Base-by-base conservation (phyloP, 1,140 invertebrate species). In the Drosophila sulfurigaster region DNA sequence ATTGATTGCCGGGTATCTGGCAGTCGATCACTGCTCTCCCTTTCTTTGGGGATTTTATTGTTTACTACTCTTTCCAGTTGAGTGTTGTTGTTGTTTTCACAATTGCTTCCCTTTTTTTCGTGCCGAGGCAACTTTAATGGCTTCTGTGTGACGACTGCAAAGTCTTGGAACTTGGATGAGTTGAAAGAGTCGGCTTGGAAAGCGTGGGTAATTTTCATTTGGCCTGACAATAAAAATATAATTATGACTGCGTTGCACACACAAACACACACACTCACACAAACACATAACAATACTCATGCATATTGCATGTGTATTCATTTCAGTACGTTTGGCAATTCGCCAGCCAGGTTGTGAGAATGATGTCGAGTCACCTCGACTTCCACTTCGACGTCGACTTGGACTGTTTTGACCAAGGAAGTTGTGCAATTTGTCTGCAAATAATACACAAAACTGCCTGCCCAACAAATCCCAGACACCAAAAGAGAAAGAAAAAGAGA, bases 201-300 rank as follows among this genome's bases (percentile, higher is more conserved):
- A 80, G 78, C 78, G 78, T 80, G 78, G 78, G 78, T 80, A 80
- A 74, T 80, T 73, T 77, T 79, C 58, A 78, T 80, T 79, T 76
- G 41, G 62, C 48, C 57, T 72, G 74, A 76, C 74, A 76, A 76
- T 76, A 74, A 74, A 75, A 74, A 78, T 78, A 78, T 78, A 73
- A 80, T 80, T 80, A 80, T 80, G 75, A 70, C 78, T 80, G 65
- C 62, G 60, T 78, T 78, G 46, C 78, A 58, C 73, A 64, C 51
- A 57, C 63, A 72, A 48, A 72, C 38, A 62, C 30, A 65, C 56
- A 49, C 49, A 64, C 1, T 16, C 13, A 45, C 20, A 15, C 10
- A 52, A 15, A 20, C 13, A 11, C 25, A 32, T n/a, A 28, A 15
- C 48, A 25, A 56, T 48, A 56, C 45, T 62, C 20, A 51, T 52